Evolutionary conservation across 2,888 invertebrate genomes (phyloP).

Genomic region (Cryptus viduatorius): DNA sequence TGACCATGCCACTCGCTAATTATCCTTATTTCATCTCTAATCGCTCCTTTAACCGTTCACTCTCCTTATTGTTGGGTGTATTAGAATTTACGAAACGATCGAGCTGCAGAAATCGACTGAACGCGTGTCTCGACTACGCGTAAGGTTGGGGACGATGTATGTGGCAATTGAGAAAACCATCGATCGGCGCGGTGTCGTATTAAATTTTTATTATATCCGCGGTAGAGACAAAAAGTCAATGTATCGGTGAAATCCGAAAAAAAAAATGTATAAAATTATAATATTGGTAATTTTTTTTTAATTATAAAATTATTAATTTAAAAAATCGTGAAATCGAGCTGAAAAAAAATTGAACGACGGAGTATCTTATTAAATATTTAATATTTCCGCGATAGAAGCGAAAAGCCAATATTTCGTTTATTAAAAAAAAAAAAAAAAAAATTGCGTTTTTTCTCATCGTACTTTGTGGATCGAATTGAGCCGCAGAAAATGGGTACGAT

Average conservation of each 20-base stretch:
- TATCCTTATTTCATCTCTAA: slow-evolving; percentile 63
- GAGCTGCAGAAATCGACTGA: slow-evolving; percentile 1
- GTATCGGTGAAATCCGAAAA: too few relatives aligned
- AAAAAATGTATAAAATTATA: neutral
- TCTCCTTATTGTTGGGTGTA: neutral
- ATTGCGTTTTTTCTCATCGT: neutral
- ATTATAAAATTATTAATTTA: too few relatives aligned
- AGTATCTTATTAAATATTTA: too few relatives aligned
- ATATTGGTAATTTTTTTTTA: too few relatives aligned
- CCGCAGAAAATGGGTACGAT: slow-evolving; percentile 7
- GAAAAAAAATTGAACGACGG: too few relatives aligned
- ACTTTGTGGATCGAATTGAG: slow-evolving; percentile 20
- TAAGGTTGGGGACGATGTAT: neutral
- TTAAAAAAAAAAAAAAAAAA: too few relatives aligned
- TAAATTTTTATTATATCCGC: slow-evolving; percentile 44
- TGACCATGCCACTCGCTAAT: slow-evolving; percentile 64
- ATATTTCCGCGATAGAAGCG: too few relatives aligned
- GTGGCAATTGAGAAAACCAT: slow-evolving; percentile 14
- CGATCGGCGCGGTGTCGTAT: slow-evolving; percentile 39
- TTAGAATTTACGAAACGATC: slow-evolving; percentile 39
- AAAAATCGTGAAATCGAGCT: too few relatives aligned
- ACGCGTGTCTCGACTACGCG: neutral
- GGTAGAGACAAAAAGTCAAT: too few relatives aligned
- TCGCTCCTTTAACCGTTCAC: slow-evolving; percentile 24
- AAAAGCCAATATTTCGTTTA: too few relatives aligned